Evolutionary conservation across 2,888 invertebrate genomes (phyloP).

Genomic region (Megaustenia siamemsis): DNA sequence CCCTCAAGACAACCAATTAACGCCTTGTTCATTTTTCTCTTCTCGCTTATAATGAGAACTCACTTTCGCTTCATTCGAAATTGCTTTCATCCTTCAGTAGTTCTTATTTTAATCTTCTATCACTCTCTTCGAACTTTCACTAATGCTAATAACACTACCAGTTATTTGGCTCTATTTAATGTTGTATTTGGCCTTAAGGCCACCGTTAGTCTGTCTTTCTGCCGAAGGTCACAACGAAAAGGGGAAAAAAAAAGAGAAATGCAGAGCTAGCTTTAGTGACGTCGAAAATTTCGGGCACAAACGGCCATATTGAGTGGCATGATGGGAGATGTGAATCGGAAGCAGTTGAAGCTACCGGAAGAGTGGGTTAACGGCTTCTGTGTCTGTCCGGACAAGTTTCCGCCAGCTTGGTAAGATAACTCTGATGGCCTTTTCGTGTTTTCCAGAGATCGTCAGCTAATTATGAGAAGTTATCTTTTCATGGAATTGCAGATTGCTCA

Average conservation of each 20-base stretch:
- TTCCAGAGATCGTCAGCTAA: constrained; percentile 32
- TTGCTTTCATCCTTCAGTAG: constrained; percentile 8
- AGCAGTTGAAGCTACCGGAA: constrained; percentile 47
- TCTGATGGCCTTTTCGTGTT: constrained; percentile 55
- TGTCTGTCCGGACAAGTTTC: not conserved
- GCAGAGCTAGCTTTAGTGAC: constrained; percentile 24
- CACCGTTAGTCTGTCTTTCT: not conserved
- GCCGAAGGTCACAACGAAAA: not conserved
- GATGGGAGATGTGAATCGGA: constrained; percentile 45
- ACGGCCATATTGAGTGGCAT: constrained; percentile 32
- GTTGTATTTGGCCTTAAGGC: constrained; percentile 21
- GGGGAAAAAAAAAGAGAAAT: not conserved
- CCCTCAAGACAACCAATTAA: not conserved
- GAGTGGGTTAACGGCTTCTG: constrained; percentile 44
- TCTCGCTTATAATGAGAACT: constrained; percentile 27
- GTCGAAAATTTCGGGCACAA: constrained; percentile 11
- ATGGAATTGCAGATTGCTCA: not conserved
- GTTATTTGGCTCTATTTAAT: constrained; percentile 17
- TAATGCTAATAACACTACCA: constrained; percentile 3
- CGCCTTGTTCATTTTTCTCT: not conserved
- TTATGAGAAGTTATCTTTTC: constrained; percentile 41
- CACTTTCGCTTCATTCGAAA: constrained; percentile 26
- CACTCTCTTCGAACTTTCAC: not conserved
- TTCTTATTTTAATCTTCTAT: not conserved
- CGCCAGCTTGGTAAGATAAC: constrained; percentile 41